Evolutionary conservation across 1,140 invertebrate genomes (phyloP).

Genomic region (Muscidifurax raptorellus): DNA sequence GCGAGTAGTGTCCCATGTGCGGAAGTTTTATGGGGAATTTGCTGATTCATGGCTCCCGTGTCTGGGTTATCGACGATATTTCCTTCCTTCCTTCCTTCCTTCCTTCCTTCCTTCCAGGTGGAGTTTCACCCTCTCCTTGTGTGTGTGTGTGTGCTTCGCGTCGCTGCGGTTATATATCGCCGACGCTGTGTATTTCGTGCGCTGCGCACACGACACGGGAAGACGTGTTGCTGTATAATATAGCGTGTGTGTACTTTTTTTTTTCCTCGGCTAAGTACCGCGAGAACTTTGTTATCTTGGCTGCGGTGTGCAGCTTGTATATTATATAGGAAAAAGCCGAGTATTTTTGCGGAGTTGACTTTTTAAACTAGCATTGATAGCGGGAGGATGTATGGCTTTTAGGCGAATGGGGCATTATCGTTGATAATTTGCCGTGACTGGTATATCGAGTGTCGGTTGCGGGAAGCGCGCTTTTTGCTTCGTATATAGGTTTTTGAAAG

Average conservation of each 20-base stretch:
- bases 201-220: not conserved
- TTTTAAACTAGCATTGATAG: constrained; percentile 26
- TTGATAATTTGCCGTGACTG: not conserved
- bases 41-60: constrained; percentile 47
- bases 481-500: too few species aligned
- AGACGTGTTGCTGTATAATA: not conserved
- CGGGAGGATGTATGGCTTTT: constrained; percentile 20
- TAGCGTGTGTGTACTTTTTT: not conserved
- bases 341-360: constrained; percentile 8
- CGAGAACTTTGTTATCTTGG: constrained; percentile 40
- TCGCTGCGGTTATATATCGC: not conserved
- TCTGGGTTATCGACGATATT: constrained; percentile 46
- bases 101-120: constrained; percentile 51
- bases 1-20: constrained; percentile 28
- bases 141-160: not conserved
- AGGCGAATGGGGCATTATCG: constrained; percentile 14
- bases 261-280: constrained; percentile 15
- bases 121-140: constrained; percentile 17
- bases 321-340: constrained; percentile 6
- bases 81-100: constrained; percentile 50
- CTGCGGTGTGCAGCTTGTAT: not conserved
- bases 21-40: constrained; percentile 51
- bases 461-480: not conserved
- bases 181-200: not conserved
- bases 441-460: not conserved